Conservation (phyloP, 2,113 vertebrate genomes). For the Ailurus styani region DNA sequence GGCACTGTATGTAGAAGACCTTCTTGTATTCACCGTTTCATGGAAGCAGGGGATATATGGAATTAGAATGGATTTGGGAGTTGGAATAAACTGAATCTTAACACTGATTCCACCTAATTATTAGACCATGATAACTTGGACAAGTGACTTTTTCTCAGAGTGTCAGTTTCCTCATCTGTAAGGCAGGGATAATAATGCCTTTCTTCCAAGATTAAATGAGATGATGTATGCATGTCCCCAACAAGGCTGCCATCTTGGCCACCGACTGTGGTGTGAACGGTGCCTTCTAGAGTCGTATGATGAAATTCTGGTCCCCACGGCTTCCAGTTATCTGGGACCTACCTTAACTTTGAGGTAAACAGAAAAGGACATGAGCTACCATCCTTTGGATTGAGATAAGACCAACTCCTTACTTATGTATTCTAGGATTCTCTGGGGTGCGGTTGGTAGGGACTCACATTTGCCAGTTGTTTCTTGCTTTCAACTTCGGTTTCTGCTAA, state of each 20-base stretch:
- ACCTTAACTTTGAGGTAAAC: not conserved
- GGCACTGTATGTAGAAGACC: not conserved
- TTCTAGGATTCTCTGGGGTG: not conserved
- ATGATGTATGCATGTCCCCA: not conserved
- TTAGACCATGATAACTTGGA: not conserved
- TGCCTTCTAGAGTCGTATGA: not conserved
- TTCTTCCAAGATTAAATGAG: not conserved
- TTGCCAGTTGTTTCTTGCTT: not conserved
- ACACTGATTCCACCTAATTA: not conserved
- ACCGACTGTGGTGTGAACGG: not conserved
- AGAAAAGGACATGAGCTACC: not conserved
- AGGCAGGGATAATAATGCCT: not conserved
- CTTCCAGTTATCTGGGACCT: not conserved
- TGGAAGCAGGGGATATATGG: not conserved
- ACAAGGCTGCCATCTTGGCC: not conserved
- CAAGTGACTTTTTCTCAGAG: not conserved
- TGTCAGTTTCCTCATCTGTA: not conserved
- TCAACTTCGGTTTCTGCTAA: not conserved
- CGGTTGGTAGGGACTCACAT: not conserved
- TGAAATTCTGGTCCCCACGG: not conserved
- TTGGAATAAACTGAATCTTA: not conserved
- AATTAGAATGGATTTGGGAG: not conserved
- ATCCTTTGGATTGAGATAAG: not conserved
- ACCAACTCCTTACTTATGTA: not conserved
- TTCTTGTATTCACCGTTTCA: rapidly evolving